phyloP scores from a whole-genome alignment of 2,113 vertebrate genomes.

The Ranitomeya imitator region DNA sequence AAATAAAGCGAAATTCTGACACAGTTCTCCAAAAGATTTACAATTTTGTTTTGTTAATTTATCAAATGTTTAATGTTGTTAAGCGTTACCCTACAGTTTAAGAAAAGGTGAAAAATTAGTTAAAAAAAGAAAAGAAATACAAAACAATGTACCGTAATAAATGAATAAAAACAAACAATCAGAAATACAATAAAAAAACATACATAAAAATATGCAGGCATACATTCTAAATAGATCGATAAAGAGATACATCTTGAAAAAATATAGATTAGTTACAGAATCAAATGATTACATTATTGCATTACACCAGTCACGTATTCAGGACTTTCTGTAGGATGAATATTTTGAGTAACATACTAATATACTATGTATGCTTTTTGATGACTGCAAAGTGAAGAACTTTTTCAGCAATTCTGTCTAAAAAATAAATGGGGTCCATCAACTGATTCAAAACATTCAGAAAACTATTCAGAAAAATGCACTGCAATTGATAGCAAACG shows the following conservation, averaged over 20 bases:
- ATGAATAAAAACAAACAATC: not conserved
- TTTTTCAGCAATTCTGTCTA: not conserved
- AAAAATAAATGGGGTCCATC: not conserved
- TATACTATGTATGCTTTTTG: not conserved
- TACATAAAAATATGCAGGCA: too few species aligned
- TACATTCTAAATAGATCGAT: too few species aligned
- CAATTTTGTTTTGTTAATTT: not conserved
- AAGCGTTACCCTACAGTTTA: not conserved
- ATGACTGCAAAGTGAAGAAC: not conserved
- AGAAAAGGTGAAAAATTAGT: not conserved
- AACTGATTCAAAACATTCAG: not conserved
- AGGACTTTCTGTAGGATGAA: not conserved
- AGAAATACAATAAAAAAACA: too few species aligned
- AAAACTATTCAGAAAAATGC: not conserved
- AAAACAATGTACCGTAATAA: not conserved
- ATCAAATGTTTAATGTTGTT: not conserved
- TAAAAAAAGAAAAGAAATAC: not conserved
- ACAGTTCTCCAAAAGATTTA: not conserved
- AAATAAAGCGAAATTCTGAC: constrained; percentile 6
- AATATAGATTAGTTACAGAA: not conserved
- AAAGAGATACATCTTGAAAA: not conserved
- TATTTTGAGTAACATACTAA: not conserved
- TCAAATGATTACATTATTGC: not conserved
- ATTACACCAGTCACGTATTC: too few species aligned
- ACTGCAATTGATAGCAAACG: not conserved